Conservation (phyloP, 2,888 invertebrate species). For the Cancer borealis region DNA sequence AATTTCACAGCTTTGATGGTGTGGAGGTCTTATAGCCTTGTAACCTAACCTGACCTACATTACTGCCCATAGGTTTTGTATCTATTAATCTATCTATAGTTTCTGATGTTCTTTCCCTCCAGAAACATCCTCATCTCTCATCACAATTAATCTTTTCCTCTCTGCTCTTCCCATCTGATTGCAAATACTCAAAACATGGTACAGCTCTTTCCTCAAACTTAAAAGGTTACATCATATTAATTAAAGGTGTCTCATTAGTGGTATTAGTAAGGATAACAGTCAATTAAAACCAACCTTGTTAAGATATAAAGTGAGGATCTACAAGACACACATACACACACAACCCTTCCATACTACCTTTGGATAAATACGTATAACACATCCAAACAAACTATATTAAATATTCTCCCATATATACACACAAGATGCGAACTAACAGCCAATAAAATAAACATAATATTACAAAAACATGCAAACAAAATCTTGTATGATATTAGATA, state of each 20-base stretch:
- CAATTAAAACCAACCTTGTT: not conserved
- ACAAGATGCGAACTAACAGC: not conserved
- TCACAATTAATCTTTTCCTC: no score
- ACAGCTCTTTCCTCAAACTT: no score
- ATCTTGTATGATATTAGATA: not conserved
- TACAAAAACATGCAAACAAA: conserved; percentile 15
- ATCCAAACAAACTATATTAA: not conserved
- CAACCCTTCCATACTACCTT: not conserved
- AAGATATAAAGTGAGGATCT: not conserved
- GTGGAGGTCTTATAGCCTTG: no score
- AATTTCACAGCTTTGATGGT: no score
- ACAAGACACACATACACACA: not conserved
- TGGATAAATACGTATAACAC: not conserved
- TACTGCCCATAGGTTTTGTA: no score
- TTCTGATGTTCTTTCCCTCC: no score
- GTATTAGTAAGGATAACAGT: not conserved
- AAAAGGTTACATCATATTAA: no score
- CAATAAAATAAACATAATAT: not conserved
- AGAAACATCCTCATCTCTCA: no score
- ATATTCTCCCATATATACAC: not conserved
- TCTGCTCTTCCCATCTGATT: not conserved
- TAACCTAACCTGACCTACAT: no score
- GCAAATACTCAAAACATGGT: not conserved
- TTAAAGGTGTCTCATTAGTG: not conserved
- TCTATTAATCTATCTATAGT: no score